phyloP scores from a whole-genome alignment of 2,797 vertebrate genomes.

The Petrocephalus schoutedeni region DNA sequence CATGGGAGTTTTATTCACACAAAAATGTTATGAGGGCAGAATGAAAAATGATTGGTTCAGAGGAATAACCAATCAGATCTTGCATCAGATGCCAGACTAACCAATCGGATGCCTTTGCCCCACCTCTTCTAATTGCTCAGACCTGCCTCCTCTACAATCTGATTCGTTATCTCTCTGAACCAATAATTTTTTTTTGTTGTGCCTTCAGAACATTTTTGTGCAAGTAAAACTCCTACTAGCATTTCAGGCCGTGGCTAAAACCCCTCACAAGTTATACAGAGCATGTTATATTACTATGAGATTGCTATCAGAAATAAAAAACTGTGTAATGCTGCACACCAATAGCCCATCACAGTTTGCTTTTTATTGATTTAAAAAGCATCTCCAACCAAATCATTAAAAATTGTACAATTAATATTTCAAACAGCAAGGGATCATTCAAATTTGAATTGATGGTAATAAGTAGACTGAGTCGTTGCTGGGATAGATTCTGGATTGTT shows the following conservation, averaged over 20 bases:
- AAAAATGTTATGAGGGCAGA: too few species aligned
- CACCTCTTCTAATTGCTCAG: too few species aligned
- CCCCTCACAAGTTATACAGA: not conserved
- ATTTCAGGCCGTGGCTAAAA: not conserved
- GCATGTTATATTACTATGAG: not conserved
- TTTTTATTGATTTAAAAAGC: not conserved
- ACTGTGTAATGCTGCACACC: not conserved
- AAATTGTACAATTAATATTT: not conserved
- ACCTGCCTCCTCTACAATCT: too few species aligned
- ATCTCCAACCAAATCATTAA: not conserved
- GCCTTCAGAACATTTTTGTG: too few species aligned
- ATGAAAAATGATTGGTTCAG: too few species aligned
- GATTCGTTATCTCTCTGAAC: too few species aligned
- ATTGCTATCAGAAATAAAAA: not conserved
- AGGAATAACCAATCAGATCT: too few species aligned
- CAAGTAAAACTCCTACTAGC: too few species aligned
- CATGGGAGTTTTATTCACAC: too few species aligned
- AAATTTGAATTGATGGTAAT: not conserved
- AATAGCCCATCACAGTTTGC: not conserved
- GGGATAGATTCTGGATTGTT: not conserved
- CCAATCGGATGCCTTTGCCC: too few species aligned
- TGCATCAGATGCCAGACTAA: too few species aligned
- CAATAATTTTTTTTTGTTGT: too few species aligned
- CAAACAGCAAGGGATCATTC: not conserved
- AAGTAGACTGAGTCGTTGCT: not conserved